phyloP scores from a whole-genome alignment of 2,113 vertebrate genomes.

The Hyperopisus bebe region DNA sequence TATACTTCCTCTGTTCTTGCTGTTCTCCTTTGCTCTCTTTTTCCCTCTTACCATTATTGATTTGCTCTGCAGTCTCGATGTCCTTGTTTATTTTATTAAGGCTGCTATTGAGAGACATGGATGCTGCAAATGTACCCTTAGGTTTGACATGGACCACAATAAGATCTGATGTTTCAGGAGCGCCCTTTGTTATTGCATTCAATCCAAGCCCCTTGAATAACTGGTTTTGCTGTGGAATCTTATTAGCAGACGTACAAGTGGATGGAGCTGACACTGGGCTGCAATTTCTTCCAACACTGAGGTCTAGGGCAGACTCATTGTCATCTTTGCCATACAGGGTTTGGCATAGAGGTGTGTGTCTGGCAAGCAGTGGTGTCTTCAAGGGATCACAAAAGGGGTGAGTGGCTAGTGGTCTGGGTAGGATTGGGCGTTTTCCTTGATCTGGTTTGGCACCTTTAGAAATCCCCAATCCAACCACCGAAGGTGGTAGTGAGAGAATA shows the following conservation, averaged over 20 bases:
- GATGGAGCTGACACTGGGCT: conserved; percentile 47
- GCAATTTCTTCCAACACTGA: conserved; percentile 61
- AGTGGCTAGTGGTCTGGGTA: conserved; percentile 46
- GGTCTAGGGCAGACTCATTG: conserved; percentile 61
- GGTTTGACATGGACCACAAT: conserved; percentile 66
- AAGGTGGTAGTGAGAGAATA: conserved; percentile 57
- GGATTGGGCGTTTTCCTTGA: conserved; percentile 48
- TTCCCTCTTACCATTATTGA: conserved; percentile 44
- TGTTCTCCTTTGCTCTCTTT: conserved; percentile 40
- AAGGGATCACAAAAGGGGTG: conserved; percentile 45
- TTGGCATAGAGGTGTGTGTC: conserved; percentile 43
- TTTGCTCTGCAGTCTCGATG: conserved; percentile 53
- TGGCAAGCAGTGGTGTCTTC: conserved; percentile 46
- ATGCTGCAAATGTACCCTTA: conserved; percentile 42
- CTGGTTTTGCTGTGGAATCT: conserved; percentile 55
- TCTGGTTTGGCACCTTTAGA: conserved; percentile 34
- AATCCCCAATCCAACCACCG: conserved; percentile 44
- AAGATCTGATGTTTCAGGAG: conserved; percentile 44
- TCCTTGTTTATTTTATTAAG: conserved; percentile 53
- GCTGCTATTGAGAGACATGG: conserved; percentile 50
- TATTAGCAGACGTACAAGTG: conserved; percentile 38
- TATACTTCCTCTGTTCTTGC: conserved; percentile 45
- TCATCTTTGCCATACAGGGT: conserved; percentile 58
- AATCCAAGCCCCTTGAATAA: conserved; percentile 62
- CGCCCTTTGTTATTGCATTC: conserved; percentile 53